Evolutionary conservation across 92 coral and sea anemone genomes (phyloP).

Genomic region (Palythoa grandis): DNA sequence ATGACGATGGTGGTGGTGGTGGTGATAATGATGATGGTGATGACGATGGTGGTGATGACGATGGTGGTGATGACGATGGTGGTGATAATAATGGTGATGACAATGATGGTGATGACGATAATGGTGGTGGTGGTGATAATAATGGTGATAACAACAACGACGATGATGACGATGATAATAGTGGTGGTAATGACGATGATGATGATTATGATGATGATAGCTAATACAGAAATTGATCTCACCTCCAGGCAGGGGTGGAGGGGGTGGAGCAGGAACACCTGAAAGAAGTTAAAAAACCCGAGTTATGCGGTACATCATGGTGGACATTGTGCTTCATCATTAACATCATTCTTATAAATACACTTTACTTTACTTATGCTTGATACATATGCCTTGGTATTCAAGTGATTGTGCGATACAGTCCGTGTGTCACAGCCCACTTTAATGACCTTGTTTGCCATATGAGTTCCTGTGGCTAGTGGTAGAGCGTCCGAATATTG

Average conservation of each 20-base stretch:
- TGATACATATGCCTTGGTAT: too few relatives aligned
- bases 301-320: neutral
- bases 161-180: neutral
- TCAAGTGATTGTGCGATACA: too few relatives aligned
- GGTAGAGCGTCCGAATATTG: too few relatives aligned
- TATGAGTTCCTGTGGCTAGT: too few relatives aligned
- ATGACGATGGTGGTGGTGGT: neutral
- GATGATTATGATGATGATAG: neutral
- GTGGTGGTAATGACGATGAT: neutral
- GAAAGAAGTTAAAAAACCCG: neutral
- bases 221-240: neutral
- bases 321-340: neutral
- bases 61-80: neutral
- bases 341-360: neutral
- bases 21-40: neutral
- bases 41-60: slow-evolving; percentile 18
- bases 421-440: too few relatives aligned
- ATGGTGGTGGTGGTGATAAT: neutral
- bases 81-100: neutral
- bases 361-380: too few relatives aligned
- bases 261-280: slow-evolving; percentile 55
- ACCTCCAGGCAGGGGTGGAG: slow-evolving; percentile 59
- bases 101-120: neutral
- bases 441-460: too few relatives aligned
- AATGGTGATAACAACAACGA: neutral